These are phyloP conservation scores for Cyclura pinguis DNA, from an alignment of 2,797 vertebrate species.

Conservation along the genomic window DNA sequence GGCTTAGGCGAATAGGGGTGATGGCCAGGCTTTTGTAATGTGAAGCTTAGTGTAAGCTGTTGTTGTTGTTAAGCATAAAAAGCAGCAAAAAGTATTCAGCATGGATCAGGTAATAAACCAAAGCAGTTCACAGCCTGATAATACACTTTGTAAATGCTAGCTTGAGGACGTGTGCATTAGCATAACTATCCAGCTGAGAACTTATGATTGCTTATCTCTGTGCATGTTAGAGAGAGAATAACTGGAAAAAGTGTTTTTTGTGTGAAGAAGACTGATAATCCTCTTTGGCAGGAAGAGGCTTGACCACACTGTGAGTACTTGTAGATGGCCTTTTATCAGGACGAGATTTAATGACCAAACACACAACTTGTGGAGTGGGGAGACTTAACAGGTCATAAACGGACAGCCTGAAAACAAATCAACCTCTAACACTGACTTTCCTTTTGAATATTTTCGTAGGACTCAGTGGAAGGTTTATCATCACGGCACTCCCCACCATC, in stretches of 20 bases:
- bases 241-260: not conserved
- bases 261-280: no score
- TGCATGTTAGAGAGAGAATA: not conserved
- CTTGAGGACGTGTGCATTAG: not conserved
- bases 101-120: no score
- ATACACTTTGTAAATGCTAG: not conserved
- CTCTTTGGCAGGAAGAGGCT: not conserved
- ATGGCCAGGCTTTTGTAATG: not conserved
- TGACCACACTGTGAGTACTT: no score
- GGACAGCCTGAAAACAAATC: not conserved
- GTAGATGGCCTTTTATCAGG: not conserved
- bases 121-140: not conserved
- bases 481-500: conserved; percentile 96
- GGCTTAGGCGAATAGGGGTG: not conserved
- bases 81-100: not conserved
- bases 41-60: not conserved
- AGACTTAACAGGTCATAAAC: no score
- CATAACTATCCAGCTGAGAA: not conserved
- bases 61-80: not conserved
- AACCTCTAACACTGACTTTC: not conserved
- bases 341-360: not conserved
- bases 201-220: not conserved
- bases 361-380: not conserved
- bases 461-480: conserved; percentile 94
- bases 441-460: conserved; percentile 78